Base-by-base conservation (phyloP, 2,113 vertebrate genomes). In the Trichechus manatus region DNA sequence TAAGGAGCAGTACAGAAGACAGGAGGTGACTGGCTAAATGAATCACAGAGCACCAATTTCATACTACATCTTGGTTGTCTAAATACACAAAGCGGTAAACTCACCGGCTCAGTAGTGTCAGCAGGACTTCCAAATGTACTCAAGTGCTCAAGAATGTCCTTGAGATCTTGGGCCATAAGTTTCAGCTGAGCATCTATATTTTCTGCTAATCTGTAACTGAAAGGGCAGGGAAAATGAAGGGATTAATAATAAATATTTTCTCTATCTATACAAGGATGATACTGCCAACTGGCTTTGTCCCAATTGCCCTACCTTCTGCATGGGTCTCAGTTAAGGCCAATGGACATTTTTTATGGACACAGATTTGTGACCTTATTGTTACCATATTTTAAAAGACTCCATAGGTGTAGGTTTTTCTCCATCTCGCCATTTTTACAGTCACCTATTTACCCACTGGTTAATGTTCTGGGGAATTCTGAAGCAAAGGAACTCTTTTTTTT, bases 141-240 rank as follows among this genome's bases (percentile, higher is more conserved):
- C 95, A 99, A 93, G 95, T 99, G 99, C 42, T 99, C 99, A 14
- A 29, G 99, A 94, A 99, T 99, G 96, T 99, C 99, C 98, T 99
- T 99, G 97, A 99, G 98, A 97, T 99, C 99, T 89, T 99, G 99
- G 0, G 99, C 99, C 99, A 99, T 99, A 72, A 97, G 98, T 98
- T 99, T 99, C 94, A 99, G 97, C 95, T 99, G 99, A 8, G 99
- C 99, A 81, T 99, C 99, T 31, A 99, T 99, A 88, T 99, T 99
- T 97, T 99, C 99, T 9, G 99, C 99, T 63, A 99, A 97, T 97
- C 99, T 99, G 96, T 99, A 99, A 78, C 99, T 99, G 96, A 68
- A 98, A 96, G 95, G 47, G 44, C 29, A 97, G 53, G 19, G 61
- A 94, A 96, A 94, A 97, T 0, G 6, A 91, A 94, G 10, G 36